Percentiles rank a stretch among this genome's conserved stretches.
Conservation (phyloP, 1,140 invertebrate genomes). For the Bombus picipes region DNA sequence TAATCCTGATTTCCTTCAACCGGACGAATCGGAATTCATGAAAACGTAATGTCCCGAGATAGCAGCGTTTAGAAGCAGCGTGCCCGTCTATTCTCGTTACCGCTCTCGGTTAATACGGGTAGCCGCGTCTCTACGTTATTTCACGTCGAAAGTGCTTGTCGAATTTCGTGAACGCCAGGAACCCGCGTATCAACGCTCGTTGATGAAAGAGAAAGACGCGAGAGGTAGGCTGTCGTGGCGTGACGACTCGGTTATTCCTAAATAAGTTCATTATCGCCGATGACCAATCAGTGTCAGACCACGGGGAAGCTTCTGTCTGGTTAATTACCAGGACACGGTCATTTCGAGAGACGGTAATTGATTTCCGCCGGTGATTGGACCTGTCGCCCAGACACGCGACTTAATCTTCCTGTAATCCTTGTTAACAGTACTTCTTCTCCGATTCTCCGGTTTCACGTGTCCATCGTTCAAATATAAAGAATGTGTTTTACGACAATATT, state of each 20-base stretch:
- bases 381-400: slow-evolving; percentile 20
- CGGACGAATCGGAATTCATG: slow-evolving; percentile 45
- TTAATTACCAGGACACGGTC: slow-evolving; percentile 46
- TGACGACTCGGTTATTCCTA: slow-evolving; percentile 10
- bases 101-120: slow-evolving; percentile 21
- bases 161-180: not conserved
- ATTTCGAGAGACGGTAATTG: slow-evolving; percentile 42
- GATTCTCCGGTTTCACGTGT: not conserved
- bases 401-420: slow-evolving; percentile 22
- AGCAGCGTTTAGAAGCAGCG: slow-evolving; percentile 33
- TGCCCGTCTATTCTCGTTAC: not conserved
- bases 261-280: slow-evolving; percentile 43
- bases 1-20: slow-evolving; percentile 35
- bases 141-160: not conserved
- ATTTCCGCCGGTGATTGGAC: slow-evolving; percentile 48
- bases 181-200: not conserved
- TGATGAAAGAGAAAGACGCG: not conserved
- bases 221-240: not conserved
- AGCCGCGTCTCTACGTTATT: slow-evolving; percentile 21
- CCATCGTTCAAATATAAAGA: no score
- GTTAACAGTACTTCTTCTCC: not conserved
- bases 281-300: slow-evolving; percentile 31
- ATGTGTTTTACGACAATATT: no score
- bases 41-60: slow-evolving; percentile 45
- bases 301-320: slow-evolving; percentile 7